Base-by-base conservation (phyloP, 1,140 invertebrate species). In the Luehdorfia chinensis region DNA sequence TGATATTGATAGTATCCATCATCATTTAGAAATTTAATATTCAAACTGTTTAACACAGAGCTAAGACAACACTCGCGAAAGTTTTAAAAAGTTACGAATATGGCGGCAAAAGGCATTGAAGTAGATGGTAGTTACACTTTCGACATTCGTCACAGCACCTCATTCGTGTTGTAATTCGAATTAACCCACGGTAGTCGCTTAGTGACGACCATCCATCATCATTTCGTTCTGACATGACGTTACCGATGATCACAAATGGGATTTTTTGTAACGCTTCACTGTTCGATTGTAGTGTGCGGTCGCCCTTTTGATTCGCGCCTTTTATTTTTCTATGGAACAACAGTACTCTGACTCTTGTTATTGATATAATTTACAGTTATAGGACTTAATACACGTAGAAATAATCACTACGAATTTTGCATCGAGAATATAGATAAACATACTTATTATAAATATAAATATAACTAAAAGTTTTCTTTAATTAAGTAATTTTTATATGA, bases 181-280 rank as follows among this genome's bases (percentile, higher is more conserved):
- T 58, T 64, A 58, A 39, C 39, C 39, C 39, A 43, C 39, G 39
- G 23, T 28, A 43, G 23, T 43, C 39, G 37, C 19, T 23, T 9
- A 25, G 36, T 39, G 34, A 23, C 19, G 11, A 47, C 31, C 61
- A 68, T 68, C 65, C 54, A 68, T 68, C 65, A 68, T 68, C 54
- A 66, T 66, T 63, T 66, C 50, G 56, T 62, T 58, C 59, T 53
- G 55, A 59, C 53, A 48, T 16, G 39, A 43, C 53, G 52, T 50
- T 55, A 49, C 55, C 39, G 25, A 43, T 43, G 56, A 58, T 53
- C 50, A 59, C 59, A 59, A 61, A 66, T 59, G 58, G 51, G 51
- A 55, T 65, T 66, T 65, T 66, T 66, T 55, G 44, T 47, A 47
- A 59, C 48, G 11, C 23, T 9, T 14, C 23, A 27, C 23, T 18